Evolutionary conservation across 2,888 invertebrate species (phyloP).

Genomic region (Nephrocerus scutellatus): DNA sequence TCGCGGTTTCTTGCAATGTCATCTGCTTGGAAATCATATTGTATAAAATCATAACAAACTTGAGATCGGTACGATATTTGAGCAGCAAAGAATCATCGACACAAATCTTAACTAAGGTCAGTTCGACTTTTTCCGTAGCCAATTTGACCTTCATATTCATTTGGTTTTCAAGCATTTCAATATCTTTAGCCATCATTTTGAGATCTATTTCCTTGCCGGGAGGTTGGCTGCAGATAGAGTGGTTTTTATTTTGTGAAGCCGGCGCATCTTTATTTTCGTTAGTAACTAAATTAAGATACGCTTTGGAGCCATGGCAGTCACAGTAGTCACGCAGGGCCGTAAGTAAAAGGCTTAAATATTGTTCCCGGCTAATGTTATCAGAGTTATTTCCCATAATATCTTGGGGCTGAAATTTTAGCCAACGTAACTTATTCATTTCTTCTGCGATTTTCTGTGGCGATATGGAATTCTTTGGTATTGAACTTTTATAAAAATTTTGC

Average conservation of each 20-base stretch:
- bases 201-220: conserved; percentile 21
- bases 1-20: conserved; percentile 19
- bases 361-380: conserved; percentile 30
- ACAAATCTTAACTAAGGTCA: conserved; percentile 31
- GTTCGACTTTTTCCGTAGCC: conserved; percentile 28
- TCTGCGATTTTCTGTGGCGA: conserved; percentile 34
- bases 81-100: conserved; percentile 25
- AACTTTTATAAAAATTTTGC: conserved; percentile 29
- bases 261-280: conserved; percentile 19
- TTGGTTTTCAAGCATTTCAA: conserved; percentile 21
- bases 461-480: conserved; percentile 25
- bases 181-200: conserved; percentile 26
- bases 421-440: conserved; percentile 35
- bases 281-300: conserved; percentile 29
- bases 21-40: conserved; percentile 25
- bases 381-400: conserved; percentile 16
- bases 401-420: conserved; percentile 33
- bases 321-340: conserved; percentile 36
- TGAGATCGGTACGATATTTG: conserved; percentile 31
- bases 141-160: conserved; percentile 27
- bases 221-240: conserved; percentile 23
- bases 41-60: conserved; percentile 26
- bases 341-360: conserved; percentile 35
- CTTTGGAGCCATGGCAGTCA: conserved; percentile 30
- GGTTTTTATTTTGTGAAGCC: conserved; percentile 18